Percentiles rank a stretch among this genome's conserved stretches.
Evolutionary conservation across 2,888 invertebrate species (phyloP).

Genomic region (Bursaphelenchus okinawaensis): DNA sequence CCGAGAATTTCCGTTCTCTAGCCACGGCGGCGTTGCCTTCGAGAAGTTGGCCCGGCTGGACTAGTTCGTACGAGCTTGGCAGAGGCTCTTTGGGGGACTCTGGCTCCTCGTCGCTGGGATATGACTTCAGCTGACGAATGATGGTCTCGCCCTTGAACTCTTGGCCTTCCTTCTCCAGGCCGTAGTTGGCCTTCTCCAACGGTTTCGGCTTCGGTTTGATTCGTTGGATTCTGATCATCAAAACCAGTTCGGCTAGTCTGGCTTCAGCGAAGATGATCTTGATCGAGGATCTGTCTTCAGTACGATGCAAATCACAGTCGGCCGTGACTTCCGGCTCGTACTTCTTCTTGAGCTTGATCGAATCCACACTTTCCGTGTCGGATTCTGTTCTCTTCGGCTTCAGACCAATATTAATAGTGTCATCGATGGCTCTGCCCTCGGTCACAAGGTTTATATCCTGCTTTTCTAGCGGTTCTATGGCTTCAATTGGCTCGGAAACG

Average conservation of each 20-base stretch:
- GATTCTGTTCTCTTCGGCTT: slow-evolving; percentile 30
- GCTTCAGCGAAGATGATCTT: slow-evolving; percentile 37
- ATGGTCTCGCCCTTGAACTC: slow-evolving; percentile 37
- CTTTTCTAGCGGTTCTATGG: slow-evolving; percentile 38
- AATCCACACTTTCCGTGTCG: slow-evolving; percentile 45
- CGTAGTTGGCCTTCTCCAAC: slow-evolving; percentile 29
- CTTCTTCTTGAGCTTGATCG: slow-evolving; percentile 15
- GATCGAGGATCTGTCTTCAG: slow-evolving; percentile 49
- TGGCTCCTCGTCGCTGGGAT: slow-evolving; percentile 30
- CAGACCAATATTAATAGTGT: slow-evolving; percentile 24
- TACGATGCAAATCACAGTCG: slow-evolving; percentile 51
- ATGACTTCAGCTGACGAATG: slow-evolving; percentile 16
- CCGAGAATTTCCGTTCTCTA: not conserved
- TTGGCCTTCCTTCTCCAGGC: slow-evolving; percentile 34
- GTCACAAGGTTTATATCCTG: slow-evolving; percentile 43
- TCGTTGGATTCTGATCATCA: slow-evolving; percentile 26
- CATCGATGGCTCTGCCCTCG: slow-evolving; percentile 46
- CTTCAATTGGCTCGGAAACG: slow-evolving; percentile 23
- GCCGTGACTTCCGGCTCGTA: slow-evolving; percentile 41
- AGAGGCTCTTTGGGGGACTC: slow-evolving; percentile 14
- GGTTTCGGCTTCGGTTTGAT: slow-evolving; percentile 4
- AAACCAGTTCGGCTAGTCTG: slow-evolving; percentile 19
- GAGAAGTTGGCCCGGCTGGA: slow-evolving; percentile 7
- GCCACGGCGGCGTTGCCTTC: slow-evolving; percentile 6
- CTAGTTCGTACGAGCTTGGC: slow-evolving; percentile 11